These are phyloP conservation scores for Siniperca knerii DNA, from an alignment of 2,113 vertebrate species.

Conservation along the genomic window DNA sequence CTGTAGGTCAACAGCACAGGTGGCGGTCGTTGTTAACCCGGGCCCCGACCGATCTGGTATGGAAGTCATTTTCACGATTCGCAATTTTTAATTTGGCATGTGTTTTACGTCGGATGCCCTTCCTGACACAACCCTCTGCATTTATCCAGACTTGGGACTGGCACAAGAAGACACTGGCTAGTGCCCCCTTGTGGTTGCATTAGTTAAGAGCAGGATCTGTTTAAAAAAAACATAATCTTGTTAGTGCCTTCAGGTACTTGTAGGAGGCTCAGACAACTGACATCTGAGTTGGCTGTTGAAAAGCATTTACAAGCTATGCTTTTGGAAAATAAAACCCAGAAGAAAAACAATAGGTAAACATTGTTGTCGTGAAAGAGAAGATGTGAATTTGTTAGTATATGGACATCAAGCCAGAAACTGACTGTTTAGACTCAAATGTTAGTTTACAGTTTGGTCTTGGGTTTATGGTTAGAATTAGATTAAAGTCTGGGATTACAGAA, in stretches of 20 bases:
- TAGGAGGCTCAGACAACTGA: background rate
- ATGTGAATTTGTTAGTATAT: background rate
- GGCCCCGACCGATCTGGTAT: too few species aligned
- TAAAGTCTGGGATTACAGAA: background rate
- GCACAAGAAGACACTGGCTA: too few species aligned
- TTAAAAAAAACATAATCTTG: background rate
- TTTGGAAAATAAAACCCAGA: background rate
- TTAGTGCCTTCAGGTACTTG: background rate
- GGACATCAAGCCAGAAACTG: background rate
- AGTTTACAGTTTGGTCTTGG: background rate
- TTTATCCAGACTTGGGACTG: too few species aligned
- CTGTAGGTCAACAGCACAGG: too few species aligned
- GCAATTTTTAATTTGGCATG: too few species aligned
- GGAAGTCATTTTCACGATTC: too few species aligned
- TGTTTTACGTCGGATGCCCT: too few species aligned
- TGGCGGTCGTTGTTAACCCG: too few species aligned
- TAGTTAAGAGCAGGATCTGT: background rate
- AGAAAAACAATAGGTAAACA: background rate
- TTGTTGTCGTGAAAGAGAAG: background rate
- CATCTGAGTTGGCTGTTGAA: background rate
- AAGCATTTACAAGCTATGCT: background rate
- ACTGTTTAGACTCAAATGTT: background rate
- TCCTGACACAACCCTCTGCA: too few species aligned
- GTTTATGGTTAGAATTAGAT: conserved; percentile 2
- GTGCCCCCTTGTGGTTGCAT: too few species aligned